Evolutionary conservation across 2,797 vertebrate genomes (phyloP).

Genomic region (Dallia pectoralis): DNA sequence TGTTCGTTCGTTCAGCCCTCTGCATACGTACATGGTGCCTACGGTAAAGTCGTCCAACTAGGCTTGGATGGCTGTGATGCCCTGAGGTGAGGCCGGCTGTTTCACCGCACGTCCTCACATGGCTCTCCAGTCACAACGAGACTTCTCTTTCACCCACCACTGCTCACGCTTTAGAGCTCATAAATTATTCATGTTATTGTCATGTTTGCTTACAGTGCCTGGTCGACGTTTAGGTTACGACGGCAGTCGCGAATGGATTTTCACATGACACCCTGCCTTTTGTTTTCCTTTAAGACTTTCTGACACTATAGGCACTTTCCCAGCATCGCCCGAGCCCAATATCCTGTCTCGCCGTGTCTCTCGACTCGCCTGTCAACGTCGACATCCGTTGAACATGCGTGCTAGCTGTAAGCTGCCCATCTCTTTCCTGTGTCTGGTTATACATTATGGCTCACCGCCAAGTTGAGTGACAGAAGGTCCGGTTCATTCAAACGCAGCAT

Average conservation of each 20-base stretch:
- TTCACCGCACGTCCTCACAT: neutral
- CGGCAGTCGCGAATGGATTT: neutral
- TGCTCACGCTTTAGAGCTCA: slow-evolving; percentile 27
- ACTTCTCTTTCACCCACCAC: slow-evolving; percentile 21
- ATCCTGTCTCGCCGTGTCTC: neutral
- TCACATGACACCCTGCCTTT: neutral
- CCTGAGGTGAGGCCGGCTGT: neutral
- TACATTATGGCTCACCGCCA: neutral
- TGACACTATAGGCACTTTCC: neutral
- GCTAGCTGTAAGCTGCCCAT: neutral
- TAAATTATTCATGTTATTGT: slow-evolving; percentile 35
- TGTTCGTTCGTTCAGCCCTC: neutral
- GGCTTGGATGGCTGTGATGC: neutral
- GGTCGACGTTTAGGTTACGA: neutral
- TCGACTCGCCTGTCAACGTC: neutral
- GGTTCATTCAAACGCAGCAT: neutral
- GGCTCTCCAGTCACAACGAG: slow-evolving; percentile 12
- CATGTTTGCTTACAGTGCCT: slow-evolving; percentile 23
- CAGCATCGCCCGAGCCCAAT: neutral
- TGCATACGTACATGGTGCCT: neutral
- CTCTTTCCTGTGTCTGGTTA: neutral
- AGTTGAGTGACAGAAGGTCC: neutral
- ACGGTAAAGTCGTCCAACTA: neutral
- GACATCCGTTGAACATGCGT: neutral
- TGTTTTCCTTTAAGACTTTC: neutral